These are phyloP conservation scores for Callosobruchus maculatus DNA, from an alignment of 2,888 invertebrate species.

Conservation along the genomic window DNA sequence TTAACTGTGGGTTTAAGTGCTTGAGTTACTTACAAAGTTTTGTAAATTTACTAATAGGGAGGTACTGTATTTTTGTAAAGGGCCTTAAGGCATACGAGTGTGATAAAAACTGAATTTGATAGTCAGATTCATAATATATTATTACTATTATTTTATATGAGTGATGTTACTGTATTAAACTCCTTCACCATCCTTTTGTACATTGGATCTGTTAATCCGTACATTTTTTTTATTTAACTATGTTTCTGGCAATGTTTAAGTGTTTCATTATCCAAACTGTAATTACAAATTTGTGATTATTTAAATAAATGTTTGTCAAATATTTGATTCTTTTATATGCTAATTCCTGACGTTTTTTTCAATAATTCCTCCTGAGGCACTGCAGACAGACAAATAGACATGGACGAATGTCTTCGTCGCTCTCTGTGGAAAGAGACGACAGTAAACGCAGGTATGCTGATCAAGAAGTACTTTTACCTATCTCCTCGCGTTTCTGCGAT, in stretches of 20 bases:
- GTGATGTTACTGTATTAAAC: conserved; percentile 17
- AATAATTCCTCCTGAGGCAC: too few relatives aligned
- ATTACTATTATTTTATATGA: conserved; percentile 22
- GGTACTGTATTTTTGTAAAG: conserved; percentile 51
- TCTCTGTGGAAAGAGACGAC: too few relatives aligned
- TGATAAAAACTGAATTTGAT: conserved; percentile 48
- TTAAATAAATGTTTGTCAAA: neutral
- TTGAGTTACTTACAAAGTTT: conserved; percentile 29
- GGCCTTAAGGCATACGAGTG: conserved; percentile 44
- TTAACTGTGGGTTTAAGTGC: conserved; percentile 28
- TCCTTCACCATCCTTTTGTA: conserved; percentile 15
- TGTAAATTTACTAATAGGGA: conserved; percentile 31
- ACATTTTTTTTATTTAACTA: conserved; percentile 15
- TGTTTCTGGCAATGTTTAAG: conserved; percentile 16
- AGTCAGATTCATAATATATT: conserved; percentile 26
- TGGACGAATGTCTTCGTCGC: too few relatives aligned
- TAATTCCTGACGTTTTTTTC: neutral
- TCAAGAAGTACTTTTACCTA: too few relatives aligned
- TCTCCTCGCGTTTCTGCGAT: too few relatives aligned
- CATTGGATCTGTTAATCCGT: conserved; percentile 17
- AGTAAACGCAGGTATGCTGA: too few relatives aligned
- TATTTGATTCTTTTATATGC: neutral
- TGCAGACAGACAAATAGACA: too few relatives aligned
- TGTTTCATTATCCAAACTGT: conserved; percentile 17
- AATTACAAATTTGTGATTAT: conserved; percentile 23